Conservation (phyloP, 2,113 vertebrate genomes). For the human region GRCh38 chr16:74360001-74360500, state of each 20-base stretch:
- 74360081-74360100: too few species aligned
- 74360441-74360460: not conserved
- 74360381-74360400: not conserved
- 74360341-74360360: not conserved
- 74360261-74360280: not conserved
- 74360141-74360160: not conserved
- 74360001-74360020: too few species aligned
- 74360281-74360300: not conserved
- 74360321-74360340: not conserved
- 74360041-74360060: too few species aligned
- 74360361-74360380: not conserved
- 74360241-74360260: not conserved
- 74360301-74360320: not conserved
- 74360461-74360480: rapidly evolving
- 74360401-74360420: not conserved
- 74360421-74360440: not conserved
- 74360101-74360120: too few species aligned
- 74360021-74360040: too few species aligned
- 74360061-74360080: too few species aligned
- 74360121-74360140: not conserved
- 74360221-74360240: not conserved
- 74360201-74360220: not conserved
- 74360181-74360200: not conserved
- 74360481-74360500: not conserved
- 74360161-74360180: not conserved